Evolutionary conservation across 2,888 invertebrate species (phyloP), one percentile per base, ranked within the genome.

Genomic region (Mechanitis mazaeus): DNA sequence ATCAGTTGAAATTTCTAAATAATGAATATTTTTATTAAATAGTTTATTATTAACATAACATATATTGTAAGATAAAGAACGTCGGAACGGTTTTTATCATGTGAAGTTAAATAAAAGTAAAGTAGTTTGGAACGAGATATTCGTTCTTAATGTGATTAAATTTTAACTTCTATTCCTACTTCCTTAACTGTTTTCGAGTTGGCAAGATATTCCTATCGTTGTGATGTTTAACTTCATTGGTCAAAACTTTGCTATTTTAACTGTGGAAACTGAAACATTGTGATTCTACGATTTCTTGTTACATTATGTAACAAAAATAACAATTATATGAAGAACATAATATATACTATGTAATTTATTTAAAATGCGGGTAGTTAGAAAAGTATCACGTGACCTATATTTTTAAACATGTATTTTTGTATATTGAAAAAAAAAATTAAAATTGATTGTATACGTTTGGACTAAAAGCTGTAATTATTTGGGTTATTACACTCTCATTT

Each of bases 51-150:
- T 6, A 38, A 1, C 9, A 9, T 42, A 42, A 11, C 3, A 42
- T 42, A 42, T 9, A 9, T 9, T 42, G 42, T 9, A 9, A 42
- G 42, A 9, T 50, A 50, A 11, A 31, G 7, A 7, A 50, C 6
- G 7, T 5, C 28, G 9, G 31, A 56, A 63, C 61, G 66, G 73
- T 80, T 82, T 84, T 83, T 83, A 75, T 76, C 76, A 71, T 72
- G 70, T 70, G 74, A 83, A 84, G 78, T 83, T 83, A 76, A 83
- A 80, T 80, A 72, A 77, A 76, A 75, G 71, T 65, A 71, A 72
- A 78, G 75, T 76, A 79, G 76, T 80, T 82, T 72, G 68, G 75
- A 79, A 78, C 70, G 73, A 74, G 73, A 68, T 76, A 68, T 70
- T 68, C 67, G 74, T 69, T 71, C 70, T 74, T 80, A 79, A 82